Base-by-base conservation (phyloP, 1,140 invertebrate genomes). In the Saccostrea cuccullata region DNA sequence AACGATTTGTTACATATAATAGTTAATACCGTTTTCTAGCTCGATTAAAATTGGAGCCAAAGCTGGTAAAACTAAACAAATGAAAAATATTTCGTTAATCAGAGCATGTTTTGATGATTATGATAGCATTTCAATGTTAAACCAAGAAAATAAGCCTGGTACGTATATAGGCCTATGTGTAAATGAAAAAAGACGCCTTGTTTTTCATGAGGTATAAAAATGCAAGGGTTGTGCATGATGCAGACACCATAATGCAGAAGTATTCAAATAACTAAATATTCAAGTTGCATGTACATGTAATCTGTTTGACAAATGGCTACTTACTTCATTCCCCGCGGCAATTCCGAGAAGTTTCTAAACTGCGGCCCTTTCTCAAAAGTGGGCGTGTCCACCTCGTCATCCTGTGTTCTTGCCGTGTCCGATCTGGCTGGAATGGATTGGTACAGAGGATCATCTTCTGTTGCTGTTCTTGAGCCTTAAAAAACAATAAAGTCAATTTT, bases 311-410 rank as follows among this genome's bases (percentile, higher is more conserved):
- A 5, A 82, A 30, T 82, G 30, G 20, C 20, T 6, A 55, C 82
- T 55, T 84, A 84, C 82, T 84, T 55, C 55, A 84, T 36, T 26
- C 82, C 82, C 55, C 82, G 23, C 13, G 82, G 82, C n/a, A 84
- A 56, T 26, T 56, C 55, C 4, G 82, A 84, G 30, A 55, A 84
- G 47, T 55, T 84, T 20, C 55, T 17, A 84, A 84, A 84, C 17
- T 55, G 20, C n/a, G 40, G 82, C 6, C 82, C 82, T 84, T 84
- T 84, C 82, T 84, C 82, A 56, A 56, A 84, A 55, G 82, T 55
- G 17, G 82, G 82, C 2, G 82, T 84, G 40, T 84, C 82, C 9
- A 55, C 40, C 40, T 84, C 82, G 55, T 55, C 82, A 56, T 84
- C 82, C n/a, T 55, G 82, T n/a, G 40, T 55, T 55, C 82, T 55